Conservation (phyloP, 2,797 vertebrate species). For the Labeo calbasu region DNA sequence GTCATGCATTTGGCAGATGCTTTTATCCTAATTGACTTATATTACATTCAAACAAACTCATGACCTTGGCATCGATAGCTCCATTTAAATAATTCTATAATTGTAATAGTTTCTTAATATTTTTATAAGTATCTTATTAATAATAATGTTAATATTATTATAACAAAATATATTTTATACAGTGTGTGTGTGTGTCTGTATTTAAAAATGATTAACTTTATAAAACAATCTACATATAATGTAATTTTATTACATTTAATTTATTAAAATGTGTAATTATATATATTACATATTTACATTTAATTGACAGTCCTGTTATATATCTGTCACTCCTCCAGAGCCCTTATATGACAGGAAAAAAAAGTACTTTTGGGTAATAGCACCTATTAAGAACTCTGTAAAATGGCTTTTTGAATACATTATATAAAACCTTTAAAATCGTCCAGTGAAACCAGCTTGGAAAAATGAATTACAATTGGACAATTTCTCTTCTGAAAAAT, state of each 20-base stretch:
- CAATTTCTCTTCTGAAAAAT: constrained; percentile 21
- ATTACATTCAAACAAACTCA: not conserved
- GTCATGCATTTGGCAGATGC: not conserved
- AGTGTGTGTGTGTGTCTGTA: too few relatives aligned
- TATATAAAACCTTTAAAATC: constrained; percentile 18
- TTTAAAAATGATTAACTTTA: not conserved
- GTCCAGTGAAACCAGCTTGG: not conserved
- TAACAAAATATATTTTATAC: too few relatives aligned
- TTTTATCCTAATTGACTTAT: not conserved
- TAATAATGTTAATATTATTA: not conserved
- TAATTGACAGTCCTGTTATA: not conserved
- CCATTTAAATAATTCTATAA: not conserved
- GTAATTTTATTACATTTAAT: too few relatives aligned
- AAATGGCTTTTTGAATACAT: constrained; percentile 8
- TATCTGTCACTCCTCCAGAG: not conserved
- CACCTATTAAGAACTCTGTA: not conserved
- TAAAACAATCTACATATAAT: too few relatives aligned
- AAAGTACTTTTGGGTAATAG: not conserved
- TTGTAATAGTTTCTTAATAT: not conserved
- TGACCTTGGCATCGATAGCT: not conserved
- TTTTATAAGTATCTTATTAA: not conserved
- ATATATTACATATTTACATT: not conserved
- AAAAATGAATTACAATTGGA: not conserved
- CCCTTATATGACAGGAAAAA: not conserved
- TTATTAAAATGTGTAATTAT: too few relatives aligned